Evolutionary conservation across 2,113 vertebrate genomes (phyloP).

Genomic region (Marcusenius ussheri): DNA sequence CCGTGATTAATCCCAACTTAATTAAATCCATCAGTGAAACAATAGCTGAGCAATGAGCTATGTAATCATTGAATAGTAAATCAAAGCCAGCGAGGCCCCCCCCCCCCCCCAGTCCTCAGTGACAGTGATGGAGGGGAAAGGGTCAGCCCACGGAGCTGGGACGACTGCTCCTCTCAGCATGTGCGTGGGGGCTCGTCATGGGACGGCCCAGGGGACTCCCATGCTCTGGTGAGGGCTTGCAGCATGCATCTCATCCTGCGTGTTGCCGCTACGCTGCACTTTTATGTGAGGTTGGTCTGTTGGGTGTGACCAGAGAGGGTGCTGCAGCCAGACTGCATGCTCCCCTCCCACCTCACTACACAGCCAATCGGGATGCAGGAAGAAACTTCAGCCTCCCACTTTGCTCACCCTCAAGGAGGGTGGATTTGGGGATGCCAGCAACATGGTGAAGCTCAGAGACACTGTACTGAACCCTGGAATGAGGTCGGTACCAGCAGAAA

Average conservation of each 20-base stretch:
- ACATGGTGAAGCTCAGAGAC: not conserved
- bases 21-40: constrained; percentile 98
- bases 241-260: not conserved
- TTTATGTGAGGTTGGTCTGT: not conserved
- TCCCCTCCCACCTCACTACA: not conserved
- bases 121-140: constrained; percentile 91
- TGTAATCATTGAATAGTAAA: constrained; percentile 98
- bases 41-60: constrained; percentile 98
- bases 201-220: not conserved
- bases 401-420: not conserved
- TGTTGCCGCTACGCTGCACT: not conserved
- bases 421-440: not conserved
- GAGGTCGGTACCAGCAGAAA: not conserved
- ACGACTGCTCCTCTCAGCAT: constrained; percentile 57
- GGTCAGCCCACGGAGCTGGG: constrained; percentile 54
- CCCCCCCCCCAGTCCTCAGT: constrained; percentile 73
- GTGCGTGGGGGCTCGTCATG: not conserved
- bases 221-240: not conserved
- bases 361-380: not conserved
- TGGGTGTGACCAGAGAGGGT: not conserved
- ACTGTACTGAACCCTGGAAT: not conserved
- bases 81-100: constrained; percentile 82
- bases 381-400: not conserved
- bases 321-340: not conserved
- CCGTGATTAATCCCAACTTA: constrained; percentile 99